Evolutionary conservation across 2,113 vertebrate genomes (phyloP).

Genomic region (Sceloporus undulatus): DNA sequence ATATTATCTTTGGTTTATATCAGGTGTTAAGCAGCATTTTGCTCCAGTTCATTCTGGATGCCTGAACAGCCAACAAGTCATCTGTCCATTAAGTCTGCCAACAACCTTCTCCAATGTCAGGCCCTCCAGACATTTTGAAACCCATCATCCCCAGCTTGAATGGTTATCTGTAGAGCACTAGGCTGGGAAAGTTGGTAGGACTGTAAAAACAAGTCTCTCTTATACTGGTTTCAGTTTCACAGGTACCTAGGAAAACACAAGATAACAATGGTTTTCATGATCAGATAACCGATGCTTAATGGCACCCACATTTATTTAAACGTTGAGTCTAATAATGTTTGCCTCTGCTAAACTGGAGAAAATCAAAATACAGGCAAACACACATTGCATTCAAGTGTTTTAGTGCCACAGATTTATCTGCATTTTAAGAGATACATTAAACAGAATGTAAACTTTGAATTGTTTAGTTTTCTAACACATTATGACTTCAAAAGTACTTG

Average conservation of each 20-base stretch:
- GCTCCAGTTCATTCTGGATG: neutral
- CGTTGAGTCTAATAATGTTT: neutral
- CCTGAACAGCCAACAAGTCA: neutral
- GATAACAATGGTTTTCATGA: neutral
- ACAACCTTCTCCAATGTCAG: neutral
- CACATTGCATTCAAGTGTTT: constrained; percentile 2
- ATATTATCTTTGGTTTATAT: neutral
- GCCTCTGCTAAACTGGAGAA: constrained; percentile 8
- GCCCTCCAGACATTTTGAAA: neutral
- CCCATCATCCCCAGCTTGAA: neutral
- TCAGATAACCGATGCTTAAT: neutral
- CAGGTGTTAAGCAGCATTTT: neutral
- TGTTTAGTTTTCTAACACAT: constrained; percentile 46
- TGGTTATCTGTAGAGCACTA: neutral
- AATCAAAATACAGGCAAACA: constrained; percentile 13
- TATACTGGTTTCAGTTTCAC: neutral
- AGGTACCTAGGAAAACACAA: neutral
- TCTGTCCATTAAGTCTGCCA: neutral
- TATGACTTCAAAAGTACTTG: constrained; percentile 57
- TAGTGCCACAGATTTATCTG: neutral
- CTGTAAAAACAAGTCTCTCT: neutral
- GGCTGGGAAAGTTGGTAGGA: neutral
- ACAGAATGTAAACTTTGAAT: constrained; percentile 27
- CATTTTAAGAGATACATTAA: constrained; percentile 48
- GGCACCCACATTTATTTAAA: constrained; percentile 18